Evolutionary conservation across 2,888 invertebrate genomes (phyloP).

Genomic region (Clitarchus hookeri): DNA sequence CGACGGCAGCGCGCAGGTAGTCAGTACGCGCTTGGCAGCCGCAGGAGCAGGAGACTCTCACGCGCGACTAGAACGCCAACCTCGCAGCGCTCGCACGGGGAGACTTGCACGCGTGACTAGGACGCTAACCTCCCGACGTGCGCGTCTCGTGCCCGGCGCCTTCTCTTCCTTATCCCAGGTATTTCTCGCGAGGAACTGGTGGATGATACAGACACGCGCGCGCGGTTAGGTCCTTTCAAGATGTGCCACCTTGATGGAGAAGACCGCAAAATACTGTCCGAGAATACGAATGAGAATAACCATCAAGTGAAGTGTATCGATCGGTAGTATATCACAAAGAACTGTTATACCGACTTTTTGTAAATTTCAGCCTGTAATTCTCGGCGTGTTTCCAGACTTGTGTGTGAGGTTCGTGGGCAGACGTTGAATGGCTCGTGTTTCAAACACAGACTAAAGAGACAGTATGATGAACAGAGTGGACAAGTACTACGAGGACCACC

Average conservation of each 20-base stretch:
- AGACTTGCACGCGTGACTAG: neutral
- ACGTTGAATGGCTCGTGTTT: neutral
- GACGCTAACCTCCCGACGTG: neutral
- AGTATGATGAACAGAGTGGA: conserved; percentile 41
- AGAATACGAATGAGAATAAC: neutral
- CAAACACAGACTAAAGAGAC: neutral
- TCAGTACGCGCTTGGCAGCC: neutral
- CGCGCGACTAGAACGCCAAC: neutral
- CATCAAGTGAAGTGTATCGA: neutral
- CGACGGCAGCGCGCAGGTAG: neutral
- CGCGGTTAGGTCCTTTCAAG: neutral
- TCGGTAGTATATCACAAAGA: neutral
- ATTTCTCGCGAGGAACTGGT: neutral
- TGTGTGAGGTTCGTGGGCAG: neutral
- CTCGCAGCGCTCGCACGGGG: neutral
- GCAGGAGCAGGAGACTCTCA: neutral
- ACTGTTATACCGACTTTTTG: too few relatives aligned
- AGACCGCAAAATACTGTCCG: neutral
- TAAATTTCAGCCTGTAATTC: too few relatives aligned
- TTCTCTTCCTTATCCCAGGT: neutral
- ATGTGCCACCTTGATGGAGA: neutral
- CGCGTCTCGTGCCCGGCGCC: neutral
- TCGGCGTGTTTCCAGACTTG: too few relatives aligned
- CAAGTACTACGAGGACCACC: conserved; percentile 41
- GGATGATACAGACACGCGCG: neutral